Evolutionary conservation across 2,797 vertebrate genomes (phyloP), one percentile per base, ranked within the genome.

Genomic region (Astyanax mexicanus): DNA sequence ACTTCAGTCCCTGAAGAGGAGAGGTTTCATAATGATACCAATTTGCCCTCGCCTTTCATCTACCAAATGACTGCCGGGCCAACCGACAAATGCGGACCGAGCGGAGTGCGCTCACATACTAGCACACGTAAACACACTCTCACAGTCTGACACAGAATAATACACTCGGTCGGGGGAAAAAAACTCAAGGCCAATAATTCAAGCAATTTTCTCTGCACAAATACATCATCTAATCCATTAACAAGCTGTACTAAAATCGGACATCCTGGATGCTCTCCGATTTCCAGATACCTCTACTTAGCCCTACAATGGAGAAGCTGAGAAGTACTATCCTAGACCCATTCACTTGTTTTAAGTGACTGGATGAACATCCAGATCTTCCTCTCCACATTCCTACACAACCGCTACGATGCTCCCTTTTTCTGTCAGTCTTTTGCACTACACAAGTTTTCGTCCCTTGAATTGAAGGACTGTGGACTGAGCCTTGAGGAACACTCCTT

Each of bases 1-100:
- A 83, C 78, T 80, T 80, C 78, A 72, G 81, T 75, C 81, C 52
- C 70, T 32, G 62, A 80, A 86, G 83, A 83, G 81, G 74, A 77
- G 69, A 71, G 67, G 65, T 82, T 83, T 83, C 75, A 83, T 86
- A 86, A 86, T 86, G 81, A 83, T 80, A 75, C 83, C 83, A 86
- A 84, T 84, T 84, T 84, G 80, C 80, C 81, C 76, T 82, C 79
- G 75, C 81, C 85, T 86, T 86, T 86, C 85, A 86, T 86, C 85
- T 86, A 82, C 52, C 80, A 84, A 84, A 86, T 84, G 79, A 86
- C 80, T 80, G 80, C 75, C 40, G 78, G 78, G 80, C 75, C 85
- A 83, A 82, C 77, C 38, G 75, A 81, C 72, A 71, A 72, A 74
- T 66, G 60, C 67, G 62, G 77, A 58, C 69, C 52, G 68, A 80